These are phyloP conservation scores for Parazoanthus swiftii DNA, from an alignment of 92 coral and sea anemone species.

Conservation along the genomic window DNA sequence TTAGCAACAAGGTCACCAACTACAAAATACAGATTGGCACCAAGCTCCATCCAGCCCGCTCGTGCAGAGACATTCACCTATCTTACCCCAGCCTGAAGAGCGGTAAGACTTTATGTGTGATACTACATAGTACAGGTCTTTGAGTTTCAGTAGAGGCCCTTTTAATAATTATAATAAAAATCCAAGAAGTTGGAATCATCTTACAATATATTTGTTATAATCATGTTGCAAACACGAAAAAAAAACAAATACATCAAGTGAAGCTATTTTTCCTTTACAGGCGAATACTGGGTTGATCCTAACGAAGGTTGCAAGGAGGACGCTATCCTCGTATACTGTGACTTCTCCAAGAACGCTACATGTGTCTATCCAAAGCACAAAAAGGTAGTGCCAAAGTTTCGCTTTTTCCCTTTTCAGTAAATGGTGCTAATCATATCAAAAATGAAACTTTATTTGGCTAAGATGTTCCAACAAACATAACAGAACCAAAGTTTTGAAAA, in stretches of 20 bases:
- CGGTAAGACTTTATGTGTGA: too few relatives aligned
- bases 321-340: conserved; percentile 79
- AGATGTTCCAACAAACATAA: background rate
- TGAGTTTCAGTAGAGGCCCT: too few relatives aligned
- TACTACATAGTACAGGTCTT: too few relatives aligned
- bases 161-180: too few relatives aligned
- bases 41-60: conserved; percentile 67
- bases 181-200: too few relatives aligned
- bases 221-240: background rate
- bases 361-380: conserved; percentile 73
- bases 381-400: conserved; percentile 47
- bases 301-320: conserved; percentile 83
- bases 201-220: background rate
- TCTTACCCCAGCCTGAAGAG: background rate
- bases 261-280: conserved; percentile 31
- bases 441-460: too few relatives aligned
- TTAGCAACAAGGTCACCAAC: conserved; percentile 54
- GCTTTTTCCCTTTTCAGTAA: background rate
- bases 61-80: conserved; percentile 77
- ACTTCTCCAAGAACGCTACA: conserved; percentile 67
- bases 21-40: conserved; percentile 66
- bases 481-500: background rate
- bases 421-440: background rate
- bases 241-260: background rate
- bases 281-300: conserved; percentile 91